phyloP scores from a whole-genome alignment of 2,113 vertebrate genomes.

The Pandion haliaetus region DNA sequence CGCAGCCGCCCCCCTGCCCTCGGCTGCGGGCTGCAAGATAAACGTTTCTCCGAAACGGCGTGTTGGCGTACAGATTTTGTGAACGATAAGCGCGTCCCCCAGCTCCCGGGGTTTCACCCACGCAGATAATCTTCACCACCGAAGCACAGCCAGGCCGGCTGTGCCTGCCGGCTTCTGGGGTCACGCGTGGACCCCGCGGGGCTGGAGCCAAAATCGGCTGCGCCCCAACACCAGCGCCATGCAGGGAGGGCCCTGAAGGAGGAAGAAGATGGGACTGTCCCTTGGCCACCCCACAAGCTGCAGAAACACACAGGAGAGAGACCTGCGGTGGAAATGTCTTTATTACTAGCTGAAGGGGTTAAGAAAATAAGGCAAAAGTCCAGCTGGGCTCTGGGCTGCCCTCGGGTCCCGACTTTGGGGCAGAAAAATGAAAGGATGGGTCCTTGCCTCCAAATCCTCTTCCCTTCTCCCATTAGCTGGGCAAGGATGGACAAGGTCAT shows the following conservation, averaged over 20 bases:
- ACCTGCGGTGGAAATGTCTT: background rate
- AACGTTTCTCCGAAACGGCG: background rate
- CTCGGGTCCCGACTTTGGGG: background rate
- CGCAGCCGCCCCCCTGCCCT: background rate
- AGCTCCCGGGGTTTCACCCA: background rate
- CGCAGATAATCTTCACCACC: background rate
- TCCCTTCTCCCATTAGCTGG: background rate
- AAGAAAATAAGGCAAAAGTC: background rate
- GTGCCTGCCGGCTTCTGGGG: background rate
- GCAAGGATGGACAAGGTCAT: background rate
- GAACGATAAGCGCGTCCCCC: background rate
- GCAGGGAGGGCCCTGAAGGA: background rate
- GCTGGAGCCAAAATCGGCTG: background rate
- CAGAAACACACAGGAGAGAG: background rate
- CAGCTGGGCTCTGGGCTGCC: background rate
- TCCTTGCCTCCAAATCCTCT: background rate
- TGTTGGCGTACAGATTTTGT: background rate
- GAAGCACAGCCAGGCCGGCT: rapidly evolving
- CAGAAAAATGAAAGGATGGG: background rate
- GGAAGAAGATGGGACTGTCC: background rate
- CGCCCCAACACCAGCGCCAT: rapidly evolving
- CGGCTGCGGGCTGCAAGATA: background rate
- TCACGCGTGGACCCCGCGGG: rapidly evolving
- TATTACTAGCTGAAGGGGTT: background rate
- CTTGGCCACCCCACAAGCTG: rapidly evolving